phyloP scores from a whole-genome alignment of 1,140 invertebrate species.

The Cecropterus lyciades region DNA sequence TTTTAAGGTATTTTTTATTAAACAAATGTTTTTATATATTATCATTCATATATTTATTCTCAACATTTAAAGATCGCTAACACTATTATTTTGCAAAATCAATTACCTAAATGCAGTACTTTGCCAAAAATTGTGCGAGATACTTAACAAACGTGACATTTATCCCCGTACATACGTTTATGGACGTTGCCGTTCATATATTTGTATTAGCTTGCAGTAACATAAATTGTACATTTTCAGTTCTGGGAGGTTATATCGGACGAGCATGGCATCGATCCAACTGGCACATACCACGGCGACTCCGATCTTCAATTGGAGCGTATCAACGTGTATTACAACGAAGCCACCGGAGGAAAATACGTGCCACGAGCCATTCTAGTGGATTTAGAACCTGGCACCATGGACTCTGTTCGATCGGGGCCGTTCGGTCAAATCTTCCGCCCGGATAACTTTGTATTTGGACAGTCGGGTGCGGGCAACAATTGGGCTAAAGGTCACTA shows the following conservation, averaged over 20 bases:
- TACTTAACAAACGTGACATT: conserved; percentile 11
- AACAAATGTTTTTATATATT: no score
- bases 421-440: no score
- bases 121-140: conserved; percentile 7
- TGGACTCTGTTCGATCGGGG: conserved; percentile 91
- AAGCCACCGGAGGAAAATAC: conserved; percentile 94
- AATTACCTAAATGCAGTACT: conserved; percentile 9
- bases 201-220: conserved; percentile 52
- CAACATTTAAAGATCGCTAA: no score
- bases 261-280: conserved; percentile 95
- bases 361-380: conserved; percentile 95
- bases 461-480: conserved; percentile 88
- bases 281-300: conserved; percentile 94
- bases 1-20: no score
- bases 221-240: conserved; percentile 66
- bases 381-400: conserved; percentile 94
- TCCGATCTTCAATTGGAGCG: conserved; percentile 94
- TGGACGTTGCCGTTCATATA: conserved; percentile 23
- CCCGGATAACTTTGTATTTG: conserved; percentile 93
- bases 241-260: conserved; percentile 90
- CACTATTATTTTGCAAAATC: no score
- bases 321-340: conserved; percentile 97
- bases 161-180: conserved; percentile 9
- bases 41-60: no score
- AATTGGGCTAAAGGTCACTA: conserved; percentile 95